A percentile compares a stretch with the other conserved stretches of the same genome.
phyloP scores from a whole-genome alignment of 2,113 vertebrate species.

The Cranoglanis bouderius region DNA sequence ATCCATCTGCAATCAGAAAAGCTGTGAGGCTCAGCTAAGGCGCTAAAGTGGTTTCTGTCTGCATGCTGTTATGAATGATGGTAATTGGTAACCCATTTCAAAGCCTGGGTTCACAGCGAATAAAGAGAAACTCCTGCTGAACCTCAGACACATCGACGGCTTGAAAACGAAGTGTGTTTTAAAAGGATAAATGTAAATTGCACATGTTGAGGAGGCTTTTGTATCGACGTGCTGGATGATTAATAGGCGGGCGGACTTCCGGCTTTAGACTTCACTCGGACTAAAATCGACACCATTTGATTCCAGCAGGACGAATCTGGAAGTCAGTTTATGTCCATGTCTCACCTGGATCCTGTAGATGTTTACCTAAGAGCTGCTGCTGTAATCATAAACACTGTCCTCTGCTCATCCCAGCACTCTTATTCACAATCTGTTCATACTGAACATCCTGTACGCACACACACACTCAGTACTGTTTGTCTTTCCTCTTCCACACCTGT shows the following conservation, averaged over 20 bases:
- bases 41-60: conserved; percentile 3
- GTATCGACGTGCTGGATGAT: background rate
- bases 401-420: background rate
- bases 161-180: background rate
- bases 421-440: background rate
- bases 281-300: background rate
- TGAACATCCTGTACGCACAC: background rate
- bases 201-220: background rate
- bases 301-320: background rate
- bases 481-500: too few species aligned
- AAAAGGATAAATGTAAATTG: background rate
- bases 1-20: background rate
- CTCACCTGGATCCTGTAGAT: background rate
- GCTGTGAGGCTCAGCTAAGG: background rate
- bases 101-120: background rate
- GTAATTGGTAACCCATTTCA: conserved; percentile 12
- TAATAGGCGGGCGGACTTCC: background rate
- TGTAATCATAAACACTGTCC: background rate
- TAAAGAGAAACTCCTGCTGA: background rate
- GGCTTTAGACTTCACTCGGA: background rate
- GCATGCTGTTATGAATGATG: conserved; percentile 25
- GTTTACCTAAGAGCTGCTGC: background rate
- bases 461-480: too few species aligned
- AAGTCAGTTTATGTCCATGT: background rate
- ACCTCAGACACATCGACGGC: background rate